Evolutionary conservation across 2,797 vertebrate genomes (phyloP).

Genomic region (Helarctos malayanus): DNA sequence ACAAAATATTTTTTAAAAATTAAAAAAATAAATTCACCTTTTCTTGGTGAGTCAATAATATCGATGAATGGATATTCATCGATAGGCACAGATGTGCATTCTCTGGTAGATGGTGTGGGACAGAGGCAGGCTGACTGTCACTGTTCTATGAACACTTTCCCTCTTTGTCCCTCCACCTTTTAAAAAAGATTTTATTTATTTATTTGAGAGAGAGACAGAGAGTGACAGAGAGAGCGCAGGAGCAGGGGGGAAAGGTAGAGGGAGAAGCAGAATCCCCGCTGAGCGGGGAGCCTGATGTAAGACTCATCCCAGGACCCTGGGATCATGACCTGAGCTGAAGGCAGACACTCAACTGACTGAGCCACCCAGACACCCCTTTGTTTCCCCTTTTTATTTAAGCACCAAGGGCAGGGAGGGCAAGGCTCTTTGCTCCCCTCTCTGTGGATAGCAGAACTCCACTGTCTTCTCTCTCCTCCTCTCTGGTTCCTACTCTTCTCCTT

Average conservation of each 20-base stretch:
- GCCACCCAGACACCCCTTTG: not conserved
- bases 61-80: not conserved
- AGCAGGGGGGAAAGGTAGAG: not conserved
- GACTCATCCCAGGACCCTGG: not conserved
- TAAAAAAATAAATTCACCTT: not conserved
- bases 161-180: not conserved
- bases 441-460: not conserved
- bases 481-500: not conserved
- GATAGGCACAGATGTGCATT: not conserved
- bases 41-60: not conserved
- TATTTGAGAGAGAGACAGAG: not conserved
- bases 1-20: too few species aligned
- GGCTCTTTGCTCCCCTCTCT: not conserved
- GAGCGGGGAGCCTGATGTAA: not conserved
- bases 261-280: not conserved
- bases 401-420: too few species aligned
- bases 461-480: not conserved
- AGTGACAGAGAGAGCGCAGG: not conserved
- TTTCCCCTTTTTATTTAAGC: not conserved
- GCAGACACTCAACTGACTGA: not conserved
- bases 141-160: not conserved
- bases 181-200: not conserved
- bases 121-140: not conserved
- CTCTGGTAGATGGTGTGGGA: not conserved
- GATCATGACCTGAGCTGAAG: not conserved